Base-by-base conservation (phyloP, 2,113 vertebrate genomes). In the Natator depressus region DNA sequence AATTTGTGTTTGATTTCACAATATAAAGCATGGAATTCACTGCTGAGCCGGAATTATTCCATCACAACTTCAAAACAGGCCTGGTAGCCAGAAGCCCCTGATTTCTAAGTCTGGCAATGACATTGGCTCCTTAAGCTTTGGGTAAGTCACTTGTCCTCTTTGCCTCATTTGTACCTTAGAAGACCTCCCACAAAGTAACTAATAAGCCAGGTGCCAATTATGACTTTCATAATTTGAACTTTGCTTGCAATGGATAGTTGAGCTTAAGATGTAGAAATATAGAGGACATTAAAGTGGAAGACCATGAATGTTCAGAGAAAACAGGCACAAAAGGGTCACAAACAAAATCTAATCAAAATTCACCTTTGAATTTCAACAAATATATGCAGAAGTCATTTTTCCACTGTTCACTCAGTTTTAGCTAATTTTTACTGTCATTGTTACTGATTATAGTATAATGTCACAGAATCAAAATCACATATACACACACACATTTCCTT, bases 241-340 rank as follows among this genome's bases (percentile, higher is more conserved):
- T 88, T 54, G 24, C 42, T 49, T 29, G 10, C 62, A 72, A 25
- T n/a, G 17, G 19, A 47, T 81, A 51, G 57, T 0, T n/a, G 55
- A 88, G 16, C 46, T 80, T 92, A 84, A 86, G 83, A 11, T 35
- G 80, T 59, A 19, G 55, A 76, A 13, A 31, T 65, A 87, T 94
- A 55, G 59, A 85, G 8, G n/a, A 4, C 17, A 85, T n/a, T 75
- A 89, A 84, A 88, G 31, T 49, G 80, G 89, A 87, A 94, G 72
- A 38, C 6, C 51, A 38, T 29, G 88, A 31, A 91, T 11, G 49
- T 55, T 85, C 95, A 88, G 87, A 95, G 82, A 92, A 91, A 93
- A 84, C 38, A 94, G 94, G 54, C 7, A 47, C 2, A 79, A 81
- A 90, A 75, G 85, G 17, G 76, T 80, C 76, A 85, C 7, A 25